A percentile compares a stretch with the other conserved stretches of the same genome.
These are phyloP conservation scores for Caenorhabditis sinica DNA, from an alignment of 2,888 invertebrate species.

Conservation along the genomic window DNA sequence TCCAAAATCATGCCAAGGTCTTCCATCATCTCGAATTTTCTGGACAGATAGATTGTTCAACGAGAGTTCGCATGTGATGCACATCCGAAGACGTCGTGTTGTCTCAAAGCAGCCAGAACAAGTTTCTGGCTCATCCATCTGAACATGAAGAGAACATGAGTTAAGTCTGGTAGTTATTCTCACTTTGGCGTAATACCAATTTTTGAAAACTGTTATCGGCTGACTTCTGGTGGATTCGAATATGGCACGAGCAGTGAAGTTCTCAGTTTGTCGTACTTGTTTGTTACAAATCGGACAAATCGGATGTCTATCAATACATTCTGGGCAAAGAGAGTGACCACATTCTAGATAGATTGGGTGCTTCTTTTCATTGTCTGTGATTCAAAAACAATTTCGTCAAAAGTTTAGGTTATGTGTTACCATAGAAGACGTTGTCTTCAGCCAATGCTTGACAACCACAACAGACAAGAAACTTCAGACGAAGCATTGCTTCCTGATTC, in stretches of 20 bases:
- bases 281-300: background rate
- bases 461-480: background rate
- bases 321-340: slow-evolving; percentile 1
- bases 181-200: background rate
- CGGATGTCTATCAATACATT: background rate
- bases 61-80: background rate
- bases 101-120: background rate
- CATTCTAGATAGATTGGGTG: background rate
- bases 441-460: background rate
- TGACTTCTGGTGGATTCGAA: background rate
- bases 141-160: background rate
- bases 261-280: background rate
- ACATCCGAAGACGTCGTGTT: background rate
- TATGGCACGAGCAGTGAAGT: background rate
- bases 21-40: background rate
- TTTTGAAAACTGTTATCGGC: background rate
- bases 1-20: background rate
- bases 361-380: slow-evolving; percentile 3
- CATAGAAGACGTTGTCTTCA: background rate
- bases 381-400: background rate
- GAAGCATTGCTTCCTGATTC: background rate
- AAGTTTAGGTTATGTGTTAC: background rate
- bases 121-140: background rate
- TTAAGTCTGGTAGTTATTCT: background rate
- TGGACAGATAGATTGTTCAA: background rate